Evolutionary conservation across 2,888 invertebrate species (phyloP).

Genomic region (Lithophane ornitopus): DNA sequence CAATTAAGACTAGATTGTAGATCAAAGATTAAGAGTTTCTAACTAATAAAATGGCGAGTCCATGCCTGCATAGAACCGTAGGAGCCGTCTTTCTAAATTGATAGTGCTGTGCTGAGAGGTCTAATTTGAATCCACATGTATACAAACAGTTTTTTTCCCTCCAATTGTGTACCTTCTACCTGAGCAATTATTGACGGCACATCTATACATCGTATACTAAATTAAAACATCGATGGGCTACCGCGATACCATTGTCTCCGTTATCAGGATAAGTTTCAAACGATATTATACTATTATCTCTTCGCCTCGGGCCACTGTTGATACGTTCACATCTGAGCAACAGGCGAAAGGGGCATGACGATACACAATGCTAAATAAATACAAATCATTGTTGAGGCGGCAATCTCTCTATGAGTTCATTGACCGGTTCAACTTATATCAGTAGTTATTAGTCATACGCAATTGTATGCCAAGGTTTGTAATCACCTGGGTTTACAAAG

Average conservation of each 20-base stretch:
- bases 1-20: neutral
- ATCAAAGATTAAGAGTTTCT: neutral
- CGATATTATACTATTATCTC: slow-evolving; percentile 58
- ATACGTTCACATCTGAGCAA: slow-evolving; percentile 31
- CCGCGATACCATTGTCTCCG: slow-evolving; percentile 56
- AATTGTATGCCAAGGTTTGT: slow-evolving; percentile 38
- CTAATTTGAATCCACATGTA: slow-evolving; percentile 2
- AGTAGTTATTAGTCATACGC: slow-evolving; percentile 52
- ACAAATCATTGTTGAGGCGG: slow-evolving; percentile 64
- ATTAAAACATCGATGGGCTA: slow-evolving; percentile 53
- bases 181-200: slow-evolving; percentile 21
- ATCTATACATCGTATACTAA: slow-evolving; percentile 33
- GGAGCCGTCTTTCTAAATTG: neutral
- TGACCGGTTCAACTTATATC: slow-evolving; percentile 56
- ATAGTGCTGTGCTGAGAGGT: too few species aligned
- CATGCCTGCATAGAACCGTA: too few species aligned
- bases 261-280: slow-evolving; percentile 58
- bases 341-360: slow-evolving; percentile 60
- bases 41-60: neutral
- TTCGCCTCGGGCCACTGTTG: slow-evolving; percentile 52
- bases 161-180: neutral
- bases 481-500: slow-evolving; percentile 11
- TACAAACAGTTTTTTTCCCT: neutral
- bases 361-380: slow-evolving; percentile 65
- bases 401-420: slow-evolving; percentile 53